Evolutionary conservation across 2,888 invertebrate species (phyloP), one percentile per base, ranked within the genome.

Genomic region (Cerastis leucographa): DNA sequence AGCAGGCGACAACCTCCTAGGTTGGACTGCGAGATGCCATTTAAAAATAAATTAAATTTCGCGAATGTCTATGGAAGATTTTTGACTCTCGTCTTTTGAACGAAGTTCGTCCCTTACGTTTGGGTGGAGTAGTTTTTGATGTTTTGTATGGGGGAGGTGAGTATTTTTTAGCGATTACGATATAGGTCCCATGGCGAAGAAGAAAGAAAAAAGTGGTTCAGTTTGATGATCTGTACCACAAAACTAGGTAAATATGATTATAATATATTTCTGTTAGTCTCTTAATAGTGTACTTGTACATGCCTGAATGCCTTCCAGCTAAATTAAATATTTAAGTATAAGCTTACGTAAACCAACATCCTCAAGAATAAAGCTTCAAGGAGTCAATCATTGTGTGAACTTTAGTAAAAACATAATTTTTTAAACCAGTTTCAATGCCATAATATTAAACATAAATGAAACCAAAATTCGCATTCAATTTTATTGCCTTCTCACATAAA

Each of bases 401-500:
- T 40, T 54, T 29, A 19, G 14, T 40, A 1, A 19, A 64, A 54
- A 62, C 35, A 42, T 11, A 8, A 51, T 14, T 56, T 49, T 29
- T 25, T 0, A 64, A 80, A 80, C 73, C 29, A 17, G 80, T 72
- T 80, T 19, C 35, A n/a, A 40, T 54, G 25, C 17, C 35, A 25
- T 61, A 44, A 35, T 54, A 51, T 46, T 49, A 62, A 40, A 46
- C n/a, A 61, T 14, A 46, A 44, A 62, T 14, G 35, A 22, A 12
- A 49, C 35, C 2, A 70, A 40, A 44, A 40, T 51, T 14, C 1
- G 11, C 25, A 29, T 35, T 29, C 14, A 46, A 62, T 19, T 51
- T n/a, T 14, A 11, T 62, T 54, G 79, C 51, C 14, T 71, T 79
- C 19, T 71, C 11, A 9, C 40, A 74, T 79, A 71, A 62, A 17